Evolutionary conservation across 2,113 vertebrate species (phyloP), one percentile per base, ranked within the genome.

Genomic region (Vombatus ursinus): DNA sequence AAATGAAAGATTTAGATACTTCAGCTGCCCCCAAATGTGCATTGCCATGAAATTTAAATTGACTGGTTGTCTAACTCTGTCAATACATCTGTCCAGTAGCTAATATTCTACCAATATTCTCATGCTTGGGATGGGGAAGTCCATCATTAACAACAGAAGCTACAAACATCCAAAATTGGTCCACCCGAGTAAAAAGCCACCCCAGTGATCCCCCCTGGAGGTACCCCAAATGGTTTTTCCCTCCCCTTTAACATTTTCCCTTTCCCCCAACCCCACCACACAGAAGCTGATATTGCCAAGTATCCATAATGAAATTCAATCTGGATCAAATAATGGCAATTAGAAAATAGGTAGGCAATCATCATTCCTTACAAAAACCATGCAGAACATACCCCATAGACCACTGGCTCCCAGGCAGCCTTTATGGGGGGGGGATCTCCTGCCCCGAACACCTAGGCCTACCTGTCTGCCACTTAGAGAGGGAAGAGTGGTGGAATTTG

Each of bases 381-480:
- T 98, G 98, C 97, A 98, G 95, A 95, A 97, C 96, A 96, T 95
- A 97, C 97, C 97, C 98, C 98, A 95, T 95, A 94, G 97, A 96
- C 53, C 95, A 97, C 95, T 96, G 96, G 47, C 96, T 97, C 89
- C 96, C 97, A 96, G 94, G 94, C 93, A 96, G 95, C 91, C 54
- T 97, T 95, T 97, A 96, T 28, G 77, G 44, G 95, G 89, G 95
- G 97, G 52, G 92, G 50, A 95, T 95, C 96, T 96, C 93, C 97
- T 96, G 92, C 96, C 97, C 95, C 98, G 91, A 12, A 94, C 97
- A 94, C 97, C 98, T 98, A 98, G 98, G 98, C 98, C 98, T 98
- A 98, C 98, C 98, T 98, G 98, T 98, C 98, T 98, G 98, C 98
- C 98, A 98, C 98, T 98, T 97, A 98, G 97, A 97, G 98, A 98